phyloP scores from a whole-genome alignment of 1,140 invertebrate species.

The Sminthurinus signatus region DNA sequence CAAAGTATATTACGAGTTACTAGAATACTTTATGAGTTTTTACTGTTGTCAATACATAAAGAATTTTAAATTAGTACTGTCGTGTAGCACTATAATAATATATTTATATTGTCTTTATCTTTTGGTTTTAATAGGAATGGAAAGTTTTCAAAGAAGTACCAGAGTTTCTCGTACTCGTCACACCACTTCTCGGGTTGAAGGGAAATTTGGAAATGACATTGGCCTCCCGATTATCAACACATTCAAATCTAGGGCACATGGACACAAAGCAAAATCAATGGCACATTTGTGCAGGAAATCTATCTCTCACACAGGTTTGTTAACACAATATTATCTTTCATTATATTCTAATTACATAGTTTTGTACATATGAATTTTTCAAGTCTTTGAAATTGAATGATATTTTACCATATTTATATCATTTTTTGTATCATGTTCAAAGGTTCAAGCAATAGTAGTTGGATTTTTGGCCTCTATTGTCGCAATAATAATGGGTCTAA shows the following conservation, averaged over 20 bases:
- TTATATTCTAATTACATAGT: conserved; percentile 48
- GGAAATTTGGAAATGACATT: conserved; percentile 97
- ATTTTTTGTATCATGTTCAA: background rate
- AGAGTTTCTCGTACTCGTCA: conserved; percentile 85
- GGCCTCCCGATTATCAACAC: conserved; percentile 85
- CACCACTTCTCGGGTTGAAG: conserved; percentile 87
- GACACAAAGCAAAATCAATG: conserved; percentile 57
- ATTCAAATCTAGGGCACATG: conserved; percentile 80
- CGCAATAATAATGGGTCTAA: conserved; percentile 74
- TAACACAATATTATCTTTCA: no score
- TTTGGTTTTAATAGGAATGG: conserved; percentile 65
- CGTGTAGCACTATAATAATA: no score
- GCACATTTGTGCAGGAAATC: conserved; percentile 81
- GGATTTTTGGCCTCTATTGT: conserved; percentile 81
- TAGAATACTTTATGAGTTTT: no score
- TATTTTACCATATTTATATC: no score
- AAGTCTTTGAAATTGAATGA: background rate
- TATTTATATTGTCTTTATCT: no score
- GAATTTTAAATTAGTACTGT: no score
- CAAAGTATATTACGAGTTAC: no score
- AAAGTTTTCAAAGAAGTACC: conserved; percentile 70
- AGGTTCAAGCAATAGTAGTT: conserved; percentile 87
- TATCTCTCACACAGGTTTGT: conserved; percentile 75
- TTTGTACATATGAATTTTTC: no score
- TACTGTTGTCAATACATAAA: no score